Base-by-base conservation (phyloP, 2,113 vertebrate species). In the Gallinago undulata region DNA sequence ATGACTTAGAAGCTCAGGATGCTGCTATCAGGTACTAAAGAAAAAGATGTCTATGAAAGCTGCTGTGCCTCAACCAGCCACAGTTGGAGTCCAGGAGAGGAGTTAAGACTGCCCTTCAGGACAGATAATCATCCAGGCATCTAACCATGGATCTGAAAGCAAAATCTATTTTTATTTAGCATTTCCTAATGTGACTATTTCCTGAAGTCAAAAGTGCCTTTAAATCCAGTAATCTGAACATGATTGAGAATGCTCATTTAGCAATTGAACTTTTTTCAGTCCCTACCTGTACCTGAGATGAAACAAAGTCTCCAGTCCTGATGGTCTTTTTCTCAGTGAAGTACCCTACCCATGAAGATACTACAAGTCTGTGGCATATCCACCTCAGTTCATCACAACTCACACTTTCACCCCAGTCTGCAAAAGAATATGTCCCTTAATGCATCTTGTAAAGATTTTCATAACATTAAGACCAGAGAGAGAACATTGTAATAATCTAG, bases 211-310 rank as follows among this genome's bases (percentile, higher is more conserved):
- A 50, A 64, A 6, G 3, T 43, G 8, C 8, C 41, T 22, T 56
- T 69, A 84, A 33, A 56, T 62, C 16, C 30, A 30, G 6, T 13
- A 47, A 74, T 51, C 9, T 13, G 23, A n/a, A 23, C 3, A 23
- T 5, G 19, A 3, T 6, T 2, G 1, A 70, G 25, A 37, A 67
- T 37, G 10, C 2, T 63, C 0, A 0, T 86, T 83, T 41, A 83
- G 25, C 8, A 77, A 7, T 1, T 21, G 22, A 50, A 22, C 3
- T n/a, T 31, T 37, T 62, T 73, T 67, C 56, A 47, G 7, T 28
- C 6, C 4, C 18, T 37, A 4, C 9, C 17, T 5, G 2, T 14
- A n/a, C 21, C 50, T n/a, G 11, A 66, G 4, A 19, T 41, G 33
- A 70, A 47, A 12, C 1, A 37, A 51, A 47, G 18, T 8, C 8